Evolutionary conservation across 2,113 vertebrate genomes (phyloP).

Genomic region (Lathamus discolor): DNA sequence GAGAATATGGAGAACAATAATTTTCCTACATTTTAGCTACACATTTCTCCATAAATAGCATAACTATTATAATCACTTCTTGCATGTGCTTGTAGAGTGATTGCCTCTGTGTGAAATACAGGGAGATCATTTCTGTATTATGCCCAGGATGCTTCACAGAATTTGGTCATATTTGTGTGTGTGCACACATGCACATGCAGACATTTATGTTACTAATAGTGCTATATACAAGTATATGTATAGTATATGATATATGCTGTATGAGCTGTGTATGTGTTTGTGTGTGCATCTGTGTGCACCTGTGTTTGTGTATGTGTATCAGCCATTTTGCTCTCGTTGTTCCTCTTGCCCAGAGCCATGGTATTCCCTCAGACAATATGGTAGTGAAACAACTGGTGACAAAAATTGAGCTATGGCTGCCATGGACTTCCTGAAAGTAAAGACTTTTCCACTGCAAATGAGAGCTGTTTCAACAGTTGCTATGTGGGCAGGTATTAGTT

Average conservation of each 20-base stretch:
- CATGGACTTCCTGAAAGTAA: neutral
- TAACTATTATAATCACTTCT: conserved; percentile 63
- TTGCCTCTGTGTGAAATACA: conserved; percentile 17
- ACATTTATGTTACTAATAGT: neutral
- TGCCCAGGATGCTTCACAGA: neutral
- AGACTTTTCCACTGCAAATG: neutral
- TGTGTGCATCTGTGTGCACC: neutral
- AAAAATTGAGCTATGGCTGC: rapidly evolving
- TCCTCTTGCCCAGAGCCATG: neutral
- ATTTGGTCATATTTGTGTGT: neutral
- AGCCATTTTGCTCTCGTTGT: neutral
- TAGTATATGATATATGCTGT: neutral
- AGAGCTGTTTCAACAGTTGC: neutral
- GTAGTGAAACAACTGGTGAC: neutral
- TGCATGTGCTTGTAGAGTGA: conserved; percentile 24
- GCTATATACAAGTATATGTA: neutral
- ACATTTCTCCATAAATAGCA: conserved; percentile 58
- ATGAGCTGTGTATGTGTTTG: rapidly evolving
- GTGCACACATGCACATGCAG: neutral
- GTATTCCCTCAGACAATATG: neutral
- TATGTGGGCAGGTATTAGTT: neutral
- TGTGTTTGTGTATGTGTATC: neutral
- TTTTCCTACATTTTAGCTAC: conserved; percentile 32
- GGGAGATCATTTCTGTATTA: conserved; percentile 2
- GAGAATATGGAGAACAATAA: conserved; percentile 15